Evolutionary conservation across 1,140 invertebrate genomes (phyloP).

Genomic region (Philopotamus ludificatus): DNA sequence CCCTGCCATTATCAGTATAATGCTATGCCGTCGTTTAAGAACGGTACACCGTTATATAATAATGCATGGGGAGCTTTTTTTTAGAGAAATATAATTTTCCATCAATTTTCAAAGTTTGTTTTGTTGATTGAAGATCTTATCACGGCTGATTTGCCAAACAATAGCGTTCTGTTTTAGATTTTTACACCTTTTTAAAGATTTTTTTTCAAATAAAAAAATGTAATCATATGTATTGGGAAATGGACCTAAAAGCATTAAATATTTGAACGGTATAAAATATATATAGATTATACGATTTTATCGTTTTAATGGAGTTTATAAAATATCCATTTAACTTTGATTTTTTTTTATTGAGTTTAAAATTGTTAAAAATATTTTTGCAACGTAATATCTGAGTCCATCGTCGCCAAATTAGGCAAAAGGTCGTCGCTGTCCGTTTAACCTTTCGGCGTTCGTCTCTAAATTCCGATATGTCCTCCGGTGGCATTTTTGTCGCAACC

Average conservation of each 20-base stretch:
- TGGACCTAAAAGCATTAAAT: not conserved
- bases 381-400: no score
- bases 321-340: no score
- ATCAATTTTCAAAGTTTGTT: conserved; percentile 39
- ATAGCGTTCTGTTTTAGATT: not conserved
- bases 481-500: not conserved
- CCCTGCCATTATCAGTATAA: not conserved
- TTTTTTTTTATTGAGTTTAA: no score
- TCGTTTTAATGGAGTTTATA: no score
- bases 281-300: not conserved
- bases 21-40: not conserved
- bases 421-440: no score
- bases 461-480: not conserved
- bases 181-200: conserved; percentile 4
- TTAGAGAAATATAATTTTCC: conserved; percentile 2
- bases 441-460: not conserved
- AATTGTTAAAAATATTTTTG: no score
- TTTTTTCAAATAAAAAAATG: conserved; percentile 11
- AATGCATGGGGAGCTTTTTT: not conserved
- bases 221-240: conserved; percentile 24
- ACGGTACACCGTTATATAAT: not conserved
- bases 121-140: conserved; percentile 38
- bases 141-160: conserved; percentile 24
- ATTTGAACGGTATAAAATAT: not conserved
- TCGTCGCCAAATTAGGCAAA: no score